Percentiles rank a stretch among this genome's conserved stretches.
Conservation (phyloP, 2,888 invertebrate species). For the Microctonus brassicae region DNA sequence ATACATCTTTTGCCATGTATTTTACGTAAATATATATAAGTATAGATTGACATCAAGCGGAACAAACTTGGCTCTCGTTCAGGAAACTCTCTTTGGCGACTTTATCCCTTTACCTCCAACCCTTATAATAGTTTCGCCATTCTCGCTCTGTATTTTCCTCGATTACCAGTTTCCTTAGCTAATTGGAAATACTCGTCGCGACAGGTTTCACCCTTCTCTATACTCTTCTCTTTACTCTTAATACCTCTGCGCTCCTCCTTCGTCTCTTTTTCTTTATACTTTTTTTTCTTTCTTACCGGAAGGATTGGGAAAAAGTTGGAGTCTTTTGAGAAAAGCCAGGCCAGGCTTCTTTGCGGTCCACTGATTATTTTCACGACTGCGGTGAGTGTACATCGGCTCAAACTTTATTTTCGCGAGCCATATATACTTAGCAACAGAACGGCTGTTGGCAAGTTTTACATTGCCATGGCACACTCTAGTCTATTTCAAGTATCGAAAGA, state of each 20-base stretch:
- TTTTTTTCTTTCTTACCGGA: constrained; percentile 26
- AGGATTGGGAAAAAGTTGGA: constrained; percentile 38
- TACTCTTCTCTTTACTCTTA: neutral
- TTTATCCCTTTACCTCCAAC: constrained; percentile 13
- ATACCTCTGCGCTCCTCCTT: neutral
- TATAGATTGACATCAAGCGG: neutral
- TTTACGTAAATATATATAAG: neutral
- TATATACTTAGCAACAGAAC: constrained; percentile 28
- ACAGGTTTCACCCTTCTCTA: constrained; percentile 39
- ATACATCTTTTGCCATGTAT: constrained; percentile 5
- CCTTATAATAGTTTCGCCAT: neutral
- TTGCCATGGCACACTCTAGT: neutral
- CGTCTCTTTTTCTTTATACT: constrained; percentile 6
- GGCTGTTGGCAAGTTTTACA: constrained; percentile 36
- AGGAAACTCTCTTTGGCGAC: neutral
- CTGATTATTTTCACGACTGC: constrained; percentile 53
- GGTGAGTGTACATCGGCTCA: constrained; percentile 27
- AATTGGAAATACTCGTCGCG: constrained; percentile 57
- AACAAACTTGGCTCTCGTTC: neutral
- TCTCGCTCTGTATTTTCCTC: constrained; percentile 41
- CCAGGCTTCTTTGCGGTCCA: constrained; percentile 51
- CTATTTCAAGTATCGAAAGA: constrained; percentile 16
- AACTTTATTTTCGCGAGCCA: constrained; percentile 19
- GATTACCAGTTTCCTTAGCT: constrained; percentile 48
- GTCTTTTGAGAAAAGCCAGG: constrained; percentile 33